phyloP scores from a whole-genome alignment of 1,140 invertebrate genomes.

The Drosophila lacertosa region DNA sequence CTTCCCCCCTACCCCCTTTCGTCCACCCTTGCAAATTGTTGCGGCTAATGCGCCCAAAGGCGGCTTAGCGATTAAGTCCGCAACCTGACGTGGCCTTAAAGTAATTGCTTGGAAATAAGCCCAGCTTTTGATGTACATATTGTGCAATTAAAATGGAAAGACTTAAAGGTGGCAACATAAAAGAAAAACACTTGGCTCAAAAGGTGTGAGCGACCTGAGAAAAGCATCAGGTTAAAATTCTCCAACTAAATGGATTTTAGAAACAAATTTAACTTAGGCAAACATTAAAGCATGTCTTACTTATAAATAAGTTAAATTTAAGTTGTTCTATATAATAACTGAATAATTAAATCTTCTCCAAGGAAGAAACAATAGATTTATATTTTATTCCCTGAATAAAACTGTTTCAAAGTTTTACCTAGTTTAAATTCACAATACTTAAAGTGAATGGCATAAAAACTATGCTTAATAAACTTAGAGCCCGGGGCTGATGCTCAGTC shows the following conservation, averaged over 20 bases:
- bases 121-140: conserved; percentile 43
- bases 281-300: too few species aligned
- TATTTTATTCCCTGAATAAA: too few species aligned
- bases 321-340: too few species aligned
- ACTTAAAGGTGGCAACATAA: background rate
- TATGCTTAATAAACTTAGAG: conserved; percentile 29
- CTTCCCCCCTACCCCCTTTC: conserved; percentile 3
- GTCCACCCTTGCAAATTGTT: too few species aligned
- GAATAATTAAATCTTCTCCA: too few species aligned
- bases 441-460: conserved; percentile 18
- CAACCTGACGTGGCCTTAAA: conserved; percentile 54
- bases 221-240: background rate
- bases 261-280: too few species aligned
- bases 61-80: conserved; percentile 58
- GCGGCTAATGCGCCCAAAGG: conserved; percentile 63
- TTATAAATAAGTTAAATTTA: too few species aligned
- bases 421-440: too few species aligned
- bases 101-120: conserved; percentile 67
- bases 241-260: too few species aligned
- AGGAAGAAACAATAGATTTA: too few species aligned
- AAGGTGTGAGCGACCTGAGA: background rate
- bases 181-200: background rate
- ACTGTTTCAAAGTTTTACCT: too few species aligned
- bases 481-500: conserved; percentile 18
- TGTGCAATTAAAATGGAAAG: conserved; percentile 44